Evolutionary conservation across 2,113 vertebrate genomes (phyloP), one percentile per base, ranked within the genome.

Genomic region (Bos javanicus): DNA sequence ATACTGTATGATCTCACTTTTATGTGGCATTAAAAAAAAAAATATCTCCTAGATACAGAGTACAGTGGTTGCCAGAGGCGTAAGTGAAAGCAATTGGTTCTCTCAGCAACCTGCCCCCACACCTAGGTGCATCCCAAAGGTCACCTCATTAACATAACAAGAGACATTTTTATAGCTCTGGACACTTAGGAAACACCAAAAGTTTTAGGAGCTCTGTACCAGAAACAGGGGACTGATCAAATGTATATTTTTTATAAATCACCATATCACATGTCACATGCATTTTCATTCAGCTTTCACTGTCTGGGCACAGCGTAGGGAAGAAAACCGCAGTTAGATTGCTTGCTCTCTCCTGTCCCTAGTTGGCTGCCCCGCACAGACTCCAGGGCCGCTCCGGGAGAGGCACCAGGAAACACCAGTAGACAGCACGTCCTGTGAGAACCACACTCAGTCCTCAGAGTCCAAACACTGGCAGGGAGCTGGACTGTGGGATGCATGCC

Each of bases 401-500:
- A 36, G 26, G 19, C 57, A 28, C 26, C 7, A 1, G 30, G 39
- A 59, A 67, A 30, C 25, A 50, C 13, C 21, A 11, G 39, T 4
- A 26, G 8, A 57, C 1, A 39, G 39, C 48, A 36, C 16, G 11
- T 52, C 56, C 36, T 80, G 23, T 15, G 36, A 71, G 39, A 57
- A 30, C 48, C 5, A 5, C 33, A 52, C 46, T 71, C 11, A 28
- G 33, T 25, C 46, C 21, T 83, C 59, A 80, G 36, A 95, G 57
- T 30, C 10, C n/a, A 52, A 33, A 25, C 30, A 7, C 43, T 50
- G 46, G 54, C 39, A 5, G 2, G 30, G 33, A 23, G 25, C 0
- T 13, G 33, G 4, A 6, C 26, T 4, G 14, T 9, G 59, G 1
- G 2, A 15, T 39, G 17, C 39, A 39, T 0, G 30, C 30, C 57